Conservation (phyloP, 2,797 vertebrate species). For the Percopsis omiscomaycus region DNA sequence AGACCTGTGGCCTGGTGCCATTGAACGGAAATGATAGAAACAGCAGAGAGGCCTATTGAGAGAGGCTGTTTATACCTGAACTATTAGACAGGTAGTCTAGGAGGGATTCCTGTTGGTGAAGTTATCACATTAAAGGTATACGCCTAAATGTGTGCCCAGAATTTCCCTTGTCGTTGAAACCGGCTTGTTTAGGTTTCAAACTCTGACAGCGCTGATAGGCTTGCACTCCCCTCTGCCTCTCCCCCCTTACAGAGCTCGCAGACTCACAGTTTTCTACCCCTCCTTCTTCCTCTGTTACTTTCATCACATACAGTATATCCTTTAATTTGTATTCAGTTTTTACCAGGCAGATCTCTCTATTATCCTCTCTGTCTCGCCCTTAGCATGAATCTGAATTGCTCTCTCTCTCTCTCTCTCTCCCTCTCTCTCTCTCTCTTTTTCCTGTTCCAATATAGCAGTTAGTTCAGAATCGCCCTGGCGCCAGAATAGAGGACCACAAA, state of each 20-base stretch:
- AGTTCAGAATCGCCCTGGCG: conserved; percentile 46
- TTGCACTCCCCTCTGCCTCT: too few relatives aligned
- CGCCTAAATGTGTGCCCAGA: too few relatives aligned
- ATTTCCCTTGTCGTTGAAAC: too few relatives aligned
- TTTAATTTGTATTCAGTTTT: not conserved
- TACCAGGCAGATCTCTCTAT: not conserved
- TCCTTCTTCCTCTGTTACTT: too few relatives aligned
- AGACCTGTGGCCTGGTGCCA: conserved; percentile 16
- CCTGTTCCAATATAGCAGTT: conserved; percentile 63
- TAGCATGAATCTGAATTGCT: too few relatives aligned
- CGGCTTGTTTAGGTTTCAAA: too few relatives aligned
- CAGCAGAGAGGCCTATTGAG: conserved; percentile 16
- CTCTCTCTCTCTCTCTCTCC: not conserved
- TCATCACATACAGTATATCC: not conserved
- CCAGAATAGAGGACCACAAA: conserved; percentile 49
- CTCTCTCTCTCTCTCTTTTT: conserved; percentile 22
- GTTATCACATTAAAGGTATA: too few relatives aligned
- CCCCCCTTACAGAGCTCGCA: too few relatives aligned
- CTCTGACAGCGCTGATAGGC: too few relatives aligned
- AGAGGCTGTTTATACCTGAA: conserved; percentile 17
- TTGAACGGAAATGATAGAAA: conserved; percentile 31
- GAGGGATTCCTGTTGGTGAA: too few relatives aligned
- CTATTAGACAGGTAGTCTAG: too few relatives aligned
- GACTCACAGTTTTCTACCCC: too few relatives aligned
- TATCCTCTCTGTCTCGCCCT: not conserved